Conservation (phyloP, 2,888 invertebrate species). For the Pseudococcus longispinus region DNA sequence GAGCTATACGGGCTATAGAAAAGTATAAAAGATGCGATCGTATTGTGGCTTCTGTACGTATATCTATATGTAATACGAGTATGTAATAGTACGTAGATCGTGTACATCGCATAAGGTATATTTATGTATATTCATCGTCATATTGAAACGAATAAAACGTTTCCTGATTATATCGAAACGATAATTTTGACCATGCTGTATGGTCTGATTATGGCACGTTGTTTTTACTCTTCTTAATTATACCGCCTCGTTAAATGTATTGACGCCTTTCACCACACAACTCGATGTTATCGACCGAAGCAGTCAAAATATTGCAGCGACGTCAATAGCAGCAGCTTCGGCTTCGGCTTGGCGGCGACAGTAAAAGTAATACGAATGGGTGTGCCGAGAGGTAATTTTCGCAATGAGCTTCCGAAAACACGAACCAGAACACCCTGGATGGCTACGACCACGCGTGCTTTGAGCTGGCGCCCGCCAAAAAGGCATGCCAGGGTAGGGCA, state of each 20-base stretch:
- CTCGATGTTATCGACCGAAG: conserved; percentile 8
- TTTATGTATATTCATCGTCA: background rate
- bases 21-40: background rate
- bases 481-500: background rate
- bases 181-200: background rate
- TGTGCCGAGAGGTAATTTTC: conserved; percentile 9
- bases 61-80: background rate
- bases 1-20: background rate
- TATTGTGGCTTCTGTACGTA: background rate
- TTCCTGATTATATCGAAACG: background rate
- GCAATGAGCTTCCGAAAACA: background rate
- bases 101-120: background rate
- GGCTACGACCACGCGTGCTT: background rate
- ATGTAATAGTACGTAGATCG: background rate
- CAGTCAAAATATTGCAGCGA: background rate
- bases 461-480: background rate
- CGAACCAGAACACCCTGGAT: background rate
- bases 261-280: background rate
- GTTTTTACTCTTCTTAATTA: background rate
- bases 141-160: background rate
- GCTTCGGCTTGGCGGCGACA: background rate
- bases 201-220: background rate
- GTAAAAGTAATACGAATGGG: background rate
- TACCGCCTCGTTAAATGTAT: conserved; percentile 6
- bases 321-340: background rate